Conservation (phyloP, 2,113 vertebrate species). For the Nothoprocta perdicaria region DNA sequence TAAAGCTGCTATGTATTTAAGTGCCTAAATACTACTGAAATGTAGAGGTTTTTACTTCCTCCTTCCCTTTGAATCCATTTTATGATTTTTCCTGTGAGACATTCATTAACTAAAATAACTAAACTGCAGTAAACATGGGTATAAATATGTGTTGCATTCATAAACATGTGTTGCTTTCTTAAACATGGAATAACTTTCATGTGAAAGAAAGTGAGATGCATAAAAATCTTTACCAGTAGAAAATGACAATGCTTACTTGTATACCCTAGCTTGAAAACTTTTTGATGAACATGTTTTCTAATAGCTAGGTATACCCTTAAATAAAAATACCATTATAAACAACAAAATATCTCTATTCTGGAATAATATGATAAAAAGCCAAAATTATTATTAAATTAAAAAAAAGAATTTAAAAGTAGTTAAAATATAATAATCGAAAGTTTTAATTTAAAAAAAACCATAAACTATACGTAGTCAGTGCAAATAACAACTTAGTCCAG, state of each 20-base stretch:
- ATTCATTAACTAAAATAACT: not conserved
- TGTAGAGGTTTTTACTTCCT: not conserved
- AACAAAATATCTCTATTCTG: not conserved
- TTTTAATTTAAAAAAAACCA: not conserved
- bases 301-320: not conserved
- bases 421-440: not conserved
- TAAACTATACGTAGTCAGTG: not conserved
- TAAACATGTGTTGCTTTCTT: not conserved
- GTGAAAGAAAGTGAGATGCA: not conserved
- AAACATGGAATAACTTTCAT: not conserved
- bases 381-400: not conserved
- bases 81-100: not conserved
- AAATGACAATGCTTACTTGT: not conserved
- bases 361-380: not conserved
- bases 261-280: not conserved
- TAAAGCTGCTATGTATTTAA: not conserved
- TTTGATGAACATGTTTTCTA: not conserved
- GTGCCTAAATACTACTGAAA: constrained; percentile 17
- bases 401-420: not conserved
- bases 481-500: not conserved
- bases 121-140: not conserved
- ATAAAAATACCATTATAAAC: not conserved
- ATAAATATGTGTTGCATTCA: not conserved
- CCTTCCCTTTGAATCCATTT: not conserved
- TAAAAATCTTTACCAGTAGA: not conserved